Conservation (phyloP, 1,140 invertebrate species). For the Cydia fagiglandana region DNA sequence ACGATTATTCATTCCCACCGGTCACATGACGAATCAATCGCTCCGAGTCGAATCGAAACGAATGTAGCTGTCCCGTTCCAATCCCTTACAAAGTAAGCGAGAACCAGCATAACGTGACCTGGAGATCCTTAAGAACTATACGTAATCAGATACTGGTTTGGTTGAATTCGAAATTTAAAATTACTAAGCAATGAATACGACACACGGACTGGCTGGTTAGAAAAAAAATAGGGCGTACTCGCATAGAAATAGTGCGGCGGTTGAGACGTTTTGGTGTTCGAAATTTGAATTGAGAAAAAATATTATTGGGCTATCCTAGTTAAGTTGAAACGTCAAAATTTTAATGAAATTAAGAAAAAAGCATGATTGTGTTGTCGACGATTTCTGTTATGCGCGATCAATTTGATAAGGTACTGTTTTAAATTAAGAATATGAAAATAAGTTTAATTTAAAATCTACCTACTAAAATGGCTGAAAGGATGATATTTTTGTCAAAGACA, state of each 20-base stretch:
- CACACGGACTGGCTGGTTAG: slow-evolving; percentile 29
- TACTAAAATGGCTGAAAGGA: too few species aligned
- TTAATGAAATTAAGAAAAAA: slow-evolving; percentile 15
- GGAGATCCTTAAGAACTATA: neutral
- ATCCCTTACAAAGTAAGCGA: neutral
- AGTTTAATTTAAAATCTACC: too few species aligned
- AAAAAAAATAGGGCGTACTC: slow-evolving; percentile 33
- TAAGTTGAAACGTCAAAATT: slow-evolving; percentile 6
- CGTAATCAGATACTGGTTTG: neutral
- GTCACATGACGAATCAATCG: slow-evolving; percentile 76
- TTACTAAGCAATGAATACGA: neutral
- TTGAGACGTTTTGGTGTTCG: neutral
- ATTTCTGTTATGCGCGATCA: neutral
- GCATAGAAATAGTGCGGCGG: neutral
- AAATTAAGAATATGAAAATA: neutral
- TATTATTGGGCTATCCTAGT: neutral
- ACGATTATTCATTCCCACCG: slow-evolving; percentile 74
- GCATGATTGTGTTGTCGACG: neutral
- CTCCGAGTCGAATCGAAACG: slow-evolving; percentile 56
- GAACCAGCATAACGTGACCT: neutral
- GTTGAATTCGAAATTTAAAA: neutral
- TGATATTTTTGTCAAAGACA: too few species aligned
- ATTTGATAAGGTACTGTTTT: neutral
- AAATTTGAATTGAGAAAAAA: slow-evolving; percentile 5
- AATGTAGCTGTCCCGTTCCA: slow-evolving; percentile 35